A percentile compares a stretch with the other conserved stretches of the same genome.
phyloP scores from a whole-genome alignment of 2,113 vertebrate genomes.

The Alethe castanea region DNA sequence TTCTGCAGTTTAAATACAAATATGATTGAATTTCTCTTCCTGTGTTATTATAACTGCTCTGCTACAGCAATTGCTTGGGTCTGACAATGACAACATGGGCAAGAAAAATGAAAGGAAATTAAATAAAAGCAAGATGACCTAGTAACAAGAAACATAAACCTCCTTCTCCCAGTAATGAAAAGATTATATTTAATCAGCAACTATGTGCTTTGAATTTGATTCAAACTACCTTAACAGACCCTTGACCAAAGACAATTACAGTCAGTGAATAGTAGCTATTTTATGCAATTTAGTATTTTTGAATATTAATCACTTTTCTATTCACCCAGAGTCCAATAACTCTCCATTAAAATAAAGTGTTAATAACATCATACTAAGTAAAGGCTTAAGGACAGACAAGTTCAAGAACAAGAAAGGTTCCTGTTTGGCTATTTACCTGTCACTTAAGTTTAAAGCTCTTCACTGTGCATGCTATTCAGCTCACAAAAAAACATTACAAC shows the following conservation, averaged over 20 bases:
- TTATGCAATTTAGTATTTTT: neutral
- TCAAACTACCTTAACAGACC: neutral
- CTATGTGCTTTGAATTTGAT: neutral
- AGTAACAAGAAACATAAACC: neutral
- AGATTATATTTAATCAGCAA: neutral
- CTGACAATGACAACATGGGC: neutral
- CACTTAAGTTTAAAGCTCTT: neutral
- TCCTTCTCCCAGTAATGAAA: neutral
- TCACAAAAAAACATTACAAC: conserved; percentile 13
- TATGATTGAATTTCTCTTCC: conserved; percentile 5
- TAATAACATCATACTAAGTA: conserved; percentile 44
- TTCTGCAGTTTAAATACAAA: conserved; percentile 41
- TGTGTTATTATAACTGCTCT: neutral
- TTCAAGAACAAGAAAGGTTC: conserved; percentile 41
- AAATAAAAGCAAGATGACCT: conserved; percentile 23
- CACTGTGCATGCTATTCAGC: neutral
- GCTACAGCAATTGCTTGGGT: neutral
- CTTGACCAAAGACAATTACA: conserved; percentile 5
- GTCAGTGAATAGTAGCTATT: neutral
- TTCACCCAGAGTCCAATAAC: neutral
- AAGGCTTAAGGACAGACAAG: conserved; percentile 8
- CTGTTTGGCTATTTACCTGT: conserved; percentile 11
- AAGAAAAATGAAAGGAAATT: neutral
- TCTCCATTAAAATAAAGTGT: conserved; percentile 1
- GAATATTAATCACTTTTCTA: neutral